Conservation (phyloP, 2,888 invertebrate species). For the Bhutanitis thaidina region DNA sequence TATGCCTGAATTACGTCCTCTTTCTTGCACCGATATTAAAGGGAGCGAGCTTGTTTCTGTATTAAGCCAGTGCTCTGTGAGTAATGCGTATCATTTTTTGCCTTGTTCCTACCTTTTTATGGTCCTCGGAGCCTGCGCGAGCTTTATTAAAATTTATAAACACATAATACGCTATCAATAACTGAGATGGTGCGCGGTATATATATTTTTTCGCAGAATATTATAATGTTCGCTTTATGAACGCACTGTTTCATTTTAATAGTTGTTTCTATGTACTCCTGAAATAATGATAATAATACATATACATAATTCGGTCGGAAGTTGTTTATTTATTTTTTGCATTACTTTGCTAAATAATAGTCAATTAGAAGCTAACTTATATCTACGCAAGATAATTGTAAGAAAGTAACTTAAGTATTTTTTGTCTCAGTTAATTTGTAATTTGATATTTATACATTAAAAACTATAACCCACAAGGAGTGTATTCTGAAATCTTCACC, state of each 20-base stretch:
- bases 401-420: no score
- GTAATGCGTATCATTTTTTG: constrained; percentile 54
- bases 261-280: no score
- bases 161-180: constrained; percentile 51
- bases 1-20: constrained; percentile 39
- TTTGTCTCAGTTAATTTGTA: no score
- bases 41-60: constrained; percentile 26
- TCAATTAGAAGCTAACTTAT: no score
- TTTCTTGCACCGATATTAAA: constrained; percentile 44
- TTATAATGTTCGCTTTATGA: not conserved
- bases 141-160: constrained; percentile 54
- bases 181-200: constrained; percentile 27
- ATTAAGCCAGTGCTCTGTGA: constrained; percentile 40
- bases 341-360: no score
- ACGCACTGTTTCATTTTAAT: not conserved
- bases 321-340: no score
- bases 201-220: not conserved
- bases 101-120: constrained; percentile 42
- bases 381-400: no score
- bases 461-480: no score
- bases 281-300: no score
- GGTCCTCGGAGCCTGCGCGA: constrained; percentile 30
- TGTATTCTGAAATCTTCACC: no score
- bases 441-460: no score
- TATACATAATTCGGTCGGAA: no score